Conservation (phyloP, 2,888 invertebrate genomes). For the Caenorhabditis wallacei region DNA sequence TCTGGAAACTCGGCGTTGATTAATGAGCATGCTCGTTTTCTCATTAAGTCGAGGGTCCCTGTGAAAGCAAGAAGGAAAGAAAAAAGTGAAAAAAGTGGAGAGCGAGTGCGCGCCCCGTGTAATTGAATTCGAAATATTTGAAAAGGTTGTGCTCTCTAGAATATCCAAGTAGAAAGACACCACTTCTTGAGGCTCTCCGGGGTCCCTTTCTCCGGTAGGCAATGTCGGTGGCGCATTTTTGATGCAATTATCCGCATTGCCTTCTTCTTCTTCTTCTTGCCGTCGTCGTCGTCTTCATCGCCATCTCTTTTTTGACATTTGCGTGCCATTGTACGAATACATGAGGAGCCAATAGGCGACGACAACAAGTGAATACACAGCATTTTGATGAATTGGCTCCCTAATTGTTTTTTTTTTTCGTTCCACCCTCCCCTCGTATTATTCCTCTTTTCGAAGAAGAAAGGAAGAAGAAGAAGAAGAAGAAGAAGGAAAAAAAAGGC, state of each 20-base stretch:
- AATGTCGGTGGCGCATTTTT: conserved; percentile 56
- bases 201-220: conserved; percentile 40
- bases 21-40: conserved; percentile 59
- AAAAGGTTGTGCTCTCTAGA: conserved; percentile 59
- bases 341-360: conserved; percentile 37
- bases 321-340: conserved; percentile 57
- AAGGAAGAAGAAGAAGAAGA: conserved; percentile 3
- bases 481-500: conserved; percentile 11
- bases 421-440: conserved; percentile 27
- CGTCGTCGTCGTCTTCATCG: conserved; percentile 30
- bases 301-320: conserved; percentile 55
- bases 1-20: conserved; percentile 42
- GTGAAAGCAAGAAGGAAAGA: conserved; percentile 10
- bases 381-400: conserved; percentile 64
- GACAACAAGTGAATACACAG: conserved; percentile 44
- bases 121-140: conserved; percentile 63
- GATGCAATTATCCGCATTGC: conserved; percentile 58
- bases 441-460: conserved; percentile 12
- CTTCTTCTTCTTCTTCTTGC: conserved; percentile 12
- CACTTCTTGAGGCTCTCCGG: conserved; percentile 16
- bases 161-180: conserved; percentile 53
- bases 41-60: conserved; percentile 38
- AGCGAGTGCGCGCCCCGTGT: conserved; percentile 34
- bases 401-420: conserved; percentile 62
- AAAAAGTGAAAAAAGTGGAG: conserved; percentile 11